A percentile compares a stretch with the other conserved stretches of the same genome.
These are phyloP conservation scores for Anniella stebbinsi DNA, from an alignment of 2,797 vertebrate species.

Conservation along the genomic window DNA sequence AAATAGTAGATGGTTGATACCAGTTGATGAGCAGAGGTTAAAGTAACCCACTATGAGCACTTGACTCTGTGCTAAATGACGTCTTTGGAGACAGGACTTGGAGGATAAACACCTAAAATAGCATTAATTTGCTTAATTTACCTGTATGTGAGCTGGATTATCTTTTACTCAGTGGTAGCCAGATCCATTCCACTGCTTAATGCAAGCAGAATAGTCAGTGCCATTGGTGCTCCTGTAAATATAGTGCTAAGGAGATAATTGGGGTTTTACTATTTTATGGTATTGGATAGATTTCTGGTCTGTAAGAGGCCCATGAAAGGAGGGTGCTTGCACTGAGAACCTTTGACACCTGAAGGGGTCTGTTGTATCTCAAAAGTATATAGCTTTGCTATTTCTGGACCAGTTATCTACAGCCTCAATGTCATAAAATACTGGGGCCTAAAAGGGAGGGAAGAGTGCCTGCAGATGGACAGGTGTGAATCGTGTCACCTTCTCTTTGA, in stretches of 20 bases:
- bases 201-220: background rate
- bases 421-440: too few species aligned
- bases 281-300: too few species aligned
- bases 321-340: too few species aligned
- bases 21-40: constrained; percentile 32
- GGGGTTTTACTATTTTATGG: too few species aligned
- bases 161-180: constrained; percentile 29
- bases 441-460: too few species aligned
- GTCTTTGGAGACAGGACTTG: constrained; percentile 18
- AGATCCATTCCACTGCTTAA: constrained; percentile 23
- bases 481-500: too few species aligned
- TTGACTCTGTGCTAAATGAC: constrained; percentile 23
- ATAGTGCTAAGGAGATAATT: background rate
- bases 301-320: too few species aligned
- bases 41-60: background rate
- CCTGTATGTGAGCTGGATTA: constrained; percentile 46
- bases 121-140: constrained; percentile 40
- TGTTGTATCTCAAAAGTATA: too few species aligned
- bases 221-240: background rate
- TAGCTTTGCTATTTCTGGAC: too few species aligned
- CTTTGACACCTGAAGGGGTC: too few species aligned
- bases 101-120: constrained; percentile 35
- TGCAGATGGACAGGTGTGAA: too few species aligned
- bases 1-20: constrained; percentile 24
- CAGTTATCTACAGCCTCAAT: too few species aligned